Evolutionary conservation across 2,888 invertebrate genomes (phyloP), one percentile per base, ranked within the genome.

Genomic region (Norana najaformis): DNA sequence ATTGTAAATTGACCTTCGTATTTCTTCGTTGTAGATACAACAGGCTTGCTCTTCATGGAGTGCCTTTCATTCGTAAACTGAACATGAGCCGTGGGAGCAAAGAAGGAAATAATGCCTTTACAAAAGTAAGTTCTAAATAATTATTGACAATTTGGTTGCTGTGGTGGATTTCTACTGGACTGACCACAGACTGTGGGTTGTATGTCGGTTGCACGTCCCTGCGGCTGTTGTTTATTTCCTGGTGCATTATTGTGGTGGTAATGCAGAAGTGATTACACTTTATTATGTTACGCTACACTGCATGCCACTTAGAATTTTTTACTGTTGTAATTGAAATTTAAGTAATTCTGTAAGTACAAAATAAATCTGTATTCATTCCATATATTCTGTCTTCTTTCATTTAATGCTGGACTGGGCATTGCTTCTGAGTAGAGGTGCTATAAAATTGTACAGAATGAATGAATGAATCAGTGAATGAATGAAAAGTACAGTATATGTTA

Each of bases 71-170:
- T 16, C 92, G 95, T 34, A 92, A 93, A 34, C 93, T 96, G 36
- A 94, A 94, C 83, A 93, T 95, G 90, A 94, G 95, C 69, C 93
- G 96, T 88, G 96, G 96, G 23, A 95, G 95, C 47, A 94, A 94
- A 92, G 95, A 96, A 93, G 96, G 96, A 88, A 96, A 96, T 93
- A 95, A 95, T 92, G 96, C 96, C 1, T 94, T 96, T 89, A 93
- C 95, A 36, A 95, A 94, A 93, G 95, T 95, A 85, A 85, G 88
- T 89, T n/a, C 13, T 20, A 38, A 34, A 30, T n/a, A 69, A n/a
- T 11, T 69, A n/a, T n/a, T n/a, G 69, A 69, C n/a, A 11, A n/a
- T 69, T 69, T 69, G n/a, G 30, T 8, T 30, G 30, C 69, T 69
- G 30, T 69, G 30, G 1, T 30, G 30, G 53, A 53, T 53, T 14